Evolutionary conservation across 2,888 invertebrate species (phyloP).

Genomic region (Cephus nigrinus): DNA sequence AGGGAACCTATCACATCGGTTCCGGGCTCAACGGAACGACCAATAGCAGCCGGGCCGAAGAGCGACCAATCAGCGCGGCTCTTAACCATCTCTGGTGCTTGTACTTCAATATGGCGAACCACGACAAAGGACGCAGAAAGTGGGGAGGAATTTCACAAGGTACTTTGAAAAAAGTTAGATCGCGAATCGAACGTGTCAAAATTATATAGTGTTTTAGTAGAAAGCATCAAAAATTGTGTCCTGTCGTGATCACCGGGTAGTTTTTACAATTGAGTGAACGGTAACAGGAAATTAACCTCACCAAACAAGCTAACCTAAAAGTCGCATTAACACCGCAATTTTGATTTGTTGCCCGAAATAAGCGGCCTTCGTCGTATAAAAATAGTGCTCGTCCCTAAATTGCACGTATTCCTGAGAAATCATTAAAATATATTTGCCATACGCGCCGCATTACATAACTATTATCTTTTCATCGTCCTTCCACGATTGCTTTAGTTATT

Average conservation of each 20-base stretch:
- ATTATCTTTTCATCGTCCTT: slow-evolving; percentile 1
- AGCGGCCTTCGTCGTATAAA: slow-evolving; percentile 19
- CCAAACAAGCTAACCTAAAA: slow-evolving; percentile 62
- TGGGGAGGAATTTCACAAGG: slow-evolving; percentile 66
- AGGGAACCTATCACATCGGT: too few species aligned
- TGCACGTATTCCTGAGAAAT: slow-evolving; percentile 8
- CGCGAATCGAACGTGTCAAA: background rate
- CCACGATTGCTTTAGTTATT: background rate
- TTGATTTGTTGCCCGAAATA: slow-evolving; percentile 22
- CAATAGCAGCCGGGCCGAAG: too few species aligned
- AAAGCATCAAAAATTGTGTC: background rate
- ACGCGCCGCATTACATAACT: slow-evolving; percentile 16
- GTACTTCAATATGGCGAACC: slow-evolving; percentile 65
- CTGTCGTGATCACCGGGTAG: background rate
- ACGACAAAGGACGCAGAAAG: slow-evolving; percentile 68
- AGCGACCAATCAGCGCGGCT: too few species aligned
- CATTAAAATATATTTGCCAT: slow-evolving; percentile 7
- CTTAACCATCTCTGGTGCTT: background rate
- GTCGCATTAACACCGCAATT: slow-evolving; percentile 17
- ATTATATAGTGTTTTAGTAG: background rate
- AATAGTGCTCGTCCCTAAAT: slow-evolving; percentile 11
- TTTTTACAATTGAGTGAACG: slow-evolving; percentile 17
- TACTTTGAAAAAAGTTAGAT: slow-evolving; percentile 36
- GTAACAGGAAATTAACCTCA: slow-evolving; percentile 46
- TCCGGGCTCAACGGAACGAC: too few species aligned